Conservation (phyloP, 2,888 invertebrate genomes). For the Caenorhabditis wallacei region DNA sequence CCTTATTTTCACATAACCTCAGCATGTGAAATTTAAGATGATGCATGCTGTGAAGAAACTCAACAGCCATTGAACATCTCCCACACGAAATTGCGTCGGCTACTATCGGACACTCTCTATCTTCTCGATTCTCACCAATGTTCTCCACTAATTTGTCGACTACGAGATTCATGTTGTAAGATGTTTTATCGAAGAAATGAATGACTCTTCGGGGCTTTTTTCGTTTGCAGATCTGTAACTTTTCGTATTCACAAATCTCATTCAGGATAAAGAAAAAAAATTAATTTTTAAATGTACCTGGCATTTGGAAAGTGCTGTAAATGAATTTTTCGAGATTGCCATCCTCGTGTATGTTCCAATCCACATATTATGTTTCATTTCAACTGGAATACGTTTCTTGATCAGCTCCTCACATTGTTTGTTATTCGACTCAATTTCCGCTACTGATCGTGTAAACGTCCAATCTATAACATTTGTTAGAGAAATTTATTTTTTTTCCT, state of each 20-base stretch:
- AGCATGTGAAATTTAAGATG: constrained; percentile 66
- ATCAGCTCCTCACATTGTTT: constrained; percentile 48
- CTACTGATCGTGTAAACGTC: constrained; percentile 55
- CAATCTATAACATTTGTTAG: constrained; percentile 56
- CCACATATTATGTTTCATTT: constrained; percentile 32
- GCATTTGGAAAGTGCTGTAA: constrained; percentile 36
- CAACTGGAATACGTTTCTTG: constrained; percentile 19
- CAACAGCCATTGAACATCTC: constrained; percentile 60
- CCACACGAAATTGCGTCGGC: constrained; percentile 65
- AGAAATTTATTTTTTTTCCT: background rate
- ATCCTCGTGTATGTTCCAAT: constrained; percentile 59
- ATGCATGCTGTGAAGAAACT: constrained; percentile 60
- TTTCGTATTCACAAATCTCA: too few relatives aligned
- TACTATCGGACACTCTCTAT: constrained; percentile 31
- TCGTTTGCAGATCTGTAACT: constrained; percentile 67
- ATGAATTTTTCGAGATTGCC: constrained; percentile 18
- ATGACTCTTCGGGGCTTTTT: constrained; percentile 55
- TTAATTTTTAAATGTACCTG: constrained; percentile 44
- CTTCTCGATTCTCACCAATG: constrained; percentile 12
- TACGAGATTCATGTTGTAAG: constrained; percentile 52
- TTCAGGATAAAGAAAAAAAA: too few relatives aligned
- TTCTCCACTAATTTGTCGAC: constrained; percentile 1
- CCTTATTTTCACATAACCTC: constrained; percentile 66
- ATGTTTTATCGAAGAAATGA: constrained; percentile 58
- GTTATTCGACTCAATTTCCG: constrained; percentile 64